A percentile compares a stretch with the other conserved stretches of the same genome.
Evolutionary conservation across 2,113 vertebrate genomes (phyloP).

Genomic region (Xiphophorus hellerii): DNA sequence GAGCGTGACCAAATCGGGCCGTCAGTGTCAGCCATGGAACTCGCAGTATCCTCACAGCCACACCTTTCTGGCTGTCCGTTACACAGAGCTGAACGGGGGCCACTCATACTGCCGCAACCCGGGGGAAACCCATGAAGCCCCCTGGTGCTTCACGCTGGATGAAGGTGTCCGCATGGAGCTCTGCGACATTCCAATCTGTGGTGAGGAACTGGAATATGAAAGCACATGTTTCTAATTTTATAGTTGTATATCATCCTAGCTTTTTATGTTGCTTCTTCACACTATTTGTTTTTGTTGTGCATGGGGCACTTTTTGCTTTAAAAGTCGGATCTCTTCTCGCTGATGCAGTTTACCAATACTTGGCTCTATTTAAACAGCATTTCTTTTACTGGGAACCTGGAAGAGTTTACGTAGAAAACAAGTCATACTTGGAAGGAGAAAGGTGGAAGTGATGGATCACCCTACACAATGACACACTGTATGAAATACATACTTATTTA

Average conservation of each 20-base stretch:
- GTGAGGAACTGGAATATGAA: constrained; percentile 73
- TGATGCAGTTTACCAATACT: background rate
- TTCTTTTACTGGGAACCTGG: background rate
- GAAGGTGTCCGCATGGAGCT: constrained; percentile 93
- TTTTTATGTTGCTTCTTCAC: no score
- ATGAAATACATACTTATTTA: background rate
- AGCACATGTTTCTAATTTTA: background rate
- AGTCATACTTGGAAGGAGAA: background rate
- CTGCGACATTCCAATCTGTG: constrained; percentile 92
- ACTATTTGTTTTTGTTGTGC: no score
- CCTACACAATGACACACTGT: background rate
- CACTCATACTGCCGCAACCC: constrained; percentile 99
- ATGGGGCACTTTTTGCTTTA: background rate
- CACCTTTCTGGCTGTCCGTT: constrained; percentile 88
- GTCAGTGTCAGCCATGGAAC: constrained; percentile 98
- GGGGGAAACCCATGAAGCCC: constrained; percentile 91
- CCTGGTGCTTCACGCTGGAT: constrained; percentile 98
- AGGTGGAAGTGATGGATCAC: background rate
- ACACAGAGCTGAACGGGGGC: constrained; percentile 92
- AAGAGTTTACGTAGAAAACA: background rate
- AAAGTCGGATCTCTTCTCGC: background rate
- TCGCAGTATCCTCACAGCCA: constrained; percentile 98
- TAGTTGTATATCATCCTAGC: background rate
- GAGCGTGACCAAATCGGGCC: constrained; percentile 91
- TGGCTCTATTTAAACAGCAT: background rate